Evolutionary conservation across 1,140 invertebrate genomes (phyloP), one percentile per base, ranked within the genome.

Genomic region (Drosophila tristis): DNA sequence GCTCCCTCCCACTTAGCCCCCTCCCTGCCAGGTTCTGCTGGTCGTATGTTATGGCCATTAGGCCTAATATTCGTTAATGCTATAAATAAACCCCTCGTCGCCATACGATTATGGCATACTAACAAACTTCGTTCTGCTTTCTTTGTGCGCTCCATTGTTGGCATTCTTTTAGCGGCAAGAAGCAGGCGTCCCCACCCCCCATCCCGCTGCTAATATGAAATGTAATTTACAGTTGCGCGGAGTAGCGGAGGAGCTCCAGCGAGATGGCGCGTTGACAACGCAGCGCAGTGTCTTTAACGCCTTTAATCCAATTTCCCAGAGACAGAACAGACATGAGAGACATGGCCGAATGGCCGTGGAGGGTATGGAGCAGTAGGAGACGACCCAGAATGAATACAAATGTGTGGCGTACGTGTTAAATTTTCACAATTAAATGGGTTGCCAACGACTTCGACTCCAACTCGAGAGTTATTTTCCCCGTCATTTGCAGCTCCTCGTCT

Each of bases 61-160:
- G 84, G 78, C 79, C 84, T 89, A 87, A 89, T 89, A 87, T 87
- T 78, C 75, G 84, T 74, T 87, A 87, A 87, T 89, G 82, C 79
- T 84, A 89, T 87, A 87, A 89, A 87, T 87, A 87, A 87, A 82
- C 75, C 75, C 35, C 72, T 74, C 71, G 76, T 72, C 78, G 67
- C 72, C 84, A 82, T 89, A 87, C 82, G 82, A 89, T 89, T 87
- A 87, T 89, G 75, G 84, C 82, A 87, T 87, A 87, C 82, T 87
- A 87, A 87, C 79, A 79, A 87, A 86, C 44, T 81, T 84, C 65
- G 49, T 43, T 75, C 67, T 75, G 71, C 53, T 65, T 74, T 63
- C 42, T 45, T n/a, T 50, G 31, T 26, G 58, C 26, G 49, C 48
- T 29, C 25, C 42, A 48, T 50, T 48, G 23, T 15, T 51, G 9